phyloP scores from a whole-genome alignment of 2,113 vertebrate species.

The Murina feae region DNA sequence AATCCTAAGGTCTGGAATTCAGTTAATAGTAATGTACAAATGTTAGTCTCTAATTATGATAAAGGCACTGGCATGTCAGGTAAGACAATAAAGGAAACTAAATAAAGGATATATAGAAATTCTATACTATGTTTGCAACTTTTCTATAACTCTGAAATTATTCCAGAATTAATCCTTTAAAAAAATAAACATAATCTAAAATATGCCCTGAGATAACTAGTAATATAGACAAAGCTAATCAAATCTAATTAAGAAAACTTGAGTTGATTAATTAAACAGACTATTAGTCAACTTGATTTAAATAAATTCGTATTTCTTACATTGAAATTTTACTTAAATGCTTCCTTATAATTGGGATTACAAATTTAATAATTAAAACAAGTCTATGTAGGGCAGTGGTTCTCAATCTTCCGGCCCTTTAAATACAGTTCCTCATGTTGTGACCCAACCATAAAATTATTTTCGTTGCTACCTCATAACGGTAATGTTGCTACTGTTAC shows the following conservation, averaged over 20 bases:
- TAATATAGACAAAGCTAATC: neutral
- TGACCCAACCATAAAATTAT: no score
- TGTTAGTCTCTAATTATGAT: neutral
- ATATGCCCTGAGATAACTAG: neutral
- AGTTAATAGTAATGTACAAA: neutral
- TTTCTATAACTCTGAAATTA: constrained; percentile 11
- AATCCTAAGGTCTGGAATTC: neutral
- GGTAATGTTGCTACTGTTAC: no score
- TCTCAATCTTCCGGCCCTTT: no score
- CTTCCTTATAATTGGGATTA: neutral
- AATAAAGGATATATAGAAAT: neutral
- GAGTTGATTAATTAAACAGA: neutral
- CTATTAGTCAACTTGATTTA: neutral
- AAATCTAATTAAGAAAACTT: constrained; percentile 16
- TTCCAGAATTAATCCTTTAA: neutral
- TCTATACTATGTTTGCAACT: neutral
- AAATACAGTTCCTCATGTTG: no score
- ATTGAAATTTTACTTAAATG: constrained; percentile 15
- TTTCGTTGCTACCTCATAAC: no score
- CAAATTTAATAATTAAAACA: constrained; percentile 28
- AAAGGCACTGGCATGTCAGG: neutral
- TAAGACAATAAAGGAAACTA: neutral
- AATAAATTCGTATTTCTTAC: constrained; percentile 22
- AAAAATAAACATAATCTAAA: neutral
- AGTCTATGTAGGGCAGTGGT: neutral